These are phyloP conservation scores for Dromaius novaehollandiae DNA, from an alignment of 2,113 vertebrate species.

Conservation along the genomic window DNA sequence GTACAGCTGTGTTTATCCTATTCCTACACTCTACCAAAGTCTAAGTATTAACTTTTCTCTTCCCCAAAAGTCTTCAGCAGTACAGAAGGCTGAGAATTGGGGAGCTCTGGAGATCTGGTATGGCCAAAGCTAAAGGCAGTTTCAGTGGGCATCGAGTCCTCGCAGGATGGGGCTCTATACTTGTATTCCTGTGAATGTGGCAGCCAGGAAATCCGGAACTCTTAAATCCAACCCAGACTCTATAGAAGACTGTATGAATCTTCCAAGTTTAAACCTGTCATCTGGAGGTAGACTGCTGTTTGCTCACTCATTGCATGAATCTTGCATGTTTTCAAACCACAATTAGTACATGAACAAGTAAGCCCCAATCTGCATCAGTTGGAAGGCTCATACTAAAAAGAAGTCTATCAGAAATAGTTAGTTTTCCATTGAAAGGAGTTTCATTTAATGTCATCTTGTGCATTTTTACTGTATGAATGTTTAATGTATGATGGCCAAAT, in stretches of 20 bases:
- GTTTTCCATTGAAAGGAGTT: not conserved
- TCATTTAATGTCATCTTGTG: not conserved
- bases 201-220: not conserved
- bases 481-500: not conserved
- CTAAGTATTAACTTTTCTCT: not conserved
- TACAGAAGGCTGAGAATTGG: not conserved
- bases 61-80: not conserved
- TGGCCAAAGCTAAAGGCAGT: not conserved
- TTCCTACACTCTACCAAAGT: not conserved
- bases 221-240: not conserved
- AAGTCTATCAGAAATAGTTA: not conserved
- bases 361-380: not conserved
- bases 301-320: not conserved
- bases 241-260: not conserved
- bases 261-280: not conserved
- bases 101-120: not conserved
- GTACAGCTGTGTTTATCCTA: not conserved
- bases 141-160: not conserved
- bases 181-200: not conserved
- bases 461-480: not conserved
- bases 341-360: not conserved
- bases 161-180: rapidly evolving
- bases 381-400: not conserved
- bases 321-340: not conserved
- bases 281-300: not conserved